Conservation (phyloP, 2,888 invertebrate species). For the Bhutanitis thaidina region DNA sequence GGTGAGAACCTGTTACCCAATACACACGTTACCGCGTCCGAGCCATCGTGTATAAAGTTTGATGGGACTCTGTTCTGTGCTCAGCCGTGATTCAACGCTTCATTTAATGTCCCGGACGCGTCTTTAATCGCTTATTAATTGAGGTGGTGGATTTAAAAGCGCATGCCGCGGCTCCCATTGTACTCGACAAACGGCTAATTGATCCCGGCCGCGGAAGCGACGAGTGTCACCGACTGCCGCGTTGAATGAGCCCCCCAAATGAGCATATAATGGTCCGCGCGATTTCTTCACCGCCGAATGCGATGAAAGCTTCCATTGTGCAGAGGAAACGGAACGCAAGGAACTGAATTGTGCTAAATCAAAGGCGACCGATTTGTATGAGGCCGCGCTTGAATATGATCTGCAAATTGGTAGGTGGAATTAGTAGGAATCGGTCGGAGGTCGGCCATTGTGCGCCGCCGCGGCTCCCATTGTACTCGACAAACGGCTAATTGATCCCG, state of each 20-base stretch:
- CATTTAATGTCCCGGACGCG: background rate
- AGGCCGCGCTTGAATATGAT: conserved; percentile 37
- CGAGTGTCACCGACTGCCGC: conserved; percentile 49
- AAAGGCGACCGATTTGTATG: conserved; percentile 62
- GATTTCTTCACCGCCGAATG: conserved; percentile 16
- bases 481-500: conserved; percentile 58
- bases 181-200: conserved; percentile 50
- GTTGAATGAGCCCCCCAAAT: conserved; percentile 52
- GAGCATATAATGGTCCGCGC: conserved; percentile 61
- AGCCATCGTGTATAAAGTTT: conserved; percentile 2
- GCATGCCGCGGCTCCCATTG: conserved; percentile 4
- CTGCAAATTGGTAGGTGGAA: conserved; percentile 59
- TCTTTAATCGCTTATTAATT: conserved; percentile 16
- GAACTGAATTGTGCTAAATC: conserved; percentile 42
- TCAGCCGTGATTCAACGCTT: background rate
- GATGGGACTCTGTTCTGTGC: background rate
- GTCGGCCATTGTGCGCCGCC: conserved; percentile 28
- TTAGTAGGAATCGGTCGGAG: conserved; percentile 43
- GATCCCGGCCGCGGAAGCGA: conserved; percentile 53
- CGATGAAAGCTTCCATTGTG: conserved; percentile 43
- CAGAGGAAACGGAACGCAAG: conserved; percentile 41
- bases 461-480: conserved; percentile 23
- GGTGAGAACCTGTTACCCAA: background rate
- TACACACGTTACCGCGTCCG: background rate
- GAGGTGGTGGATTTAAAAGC: background rate